These are phyloP conservation scores for Pygmarrhopalites habei DNA, from an alignment of 1,140 invertebrate genomes.

Conservation along the genomic window DNA sequence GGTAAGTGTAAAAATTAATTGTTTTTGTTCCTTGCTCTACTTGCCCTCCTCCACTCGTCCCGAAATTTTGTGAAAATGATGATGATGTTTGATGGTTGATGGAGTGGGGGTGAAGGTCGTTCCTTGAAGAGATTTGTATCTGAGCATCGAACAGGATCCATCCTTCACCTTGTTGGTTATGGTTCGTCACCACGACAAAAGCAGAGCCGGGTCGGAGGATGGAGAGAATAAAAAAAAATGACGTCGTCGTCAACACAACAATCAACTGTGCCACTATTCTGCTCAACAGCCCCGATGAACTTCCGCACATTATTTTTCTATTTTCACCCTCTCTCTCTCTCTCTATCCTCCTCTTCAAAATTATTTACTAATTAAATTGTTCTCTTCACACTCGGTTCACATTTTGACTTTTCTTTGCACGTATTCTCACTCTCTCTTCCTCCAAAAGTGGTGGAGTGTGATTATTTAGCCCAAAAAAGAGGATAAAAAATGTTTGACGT, in stretches of 20 bases:
- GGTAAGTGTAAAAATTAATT: slow-evolving; percentile 19
- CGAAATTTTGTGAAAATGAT: not conserved
- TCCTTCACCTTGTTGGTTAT: slow-evolving; percentile 25
- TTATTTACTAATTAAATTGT: not conserved
- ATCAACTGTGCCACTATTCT: not conserved
- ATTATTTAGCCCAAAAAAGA: too few relatives aligned
- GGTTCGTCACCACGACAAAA: slow-evolving; percentile 32
- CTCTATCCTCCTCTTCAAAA: too few relatives aligned
- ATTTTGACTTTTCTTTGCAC: not conserved
- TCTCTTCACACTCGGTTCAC: not conserved
- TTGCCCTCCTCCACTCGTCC: not conserved
- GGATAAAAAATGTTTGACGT: too few relatives aligned
- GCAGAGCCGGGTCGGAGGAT: not conserved
- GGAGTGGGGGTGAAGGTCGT: slow-evolving; percentile 7
- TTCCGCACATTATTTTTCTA: slow-evolving; percentile 6
- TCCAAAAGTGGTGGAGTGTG: too few relatives aligned
- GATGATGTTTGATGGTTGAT: too few relatives aligned
- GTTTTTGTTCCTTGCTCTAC: not conserved
- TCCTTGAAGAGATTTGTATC: slow-evolving; percentile 14
- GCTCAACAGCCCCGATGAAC: not conserved
- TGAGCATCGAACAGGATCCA: slow-evolving; percentile 36
- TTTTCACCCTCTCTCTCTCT: too few relatives aligned
- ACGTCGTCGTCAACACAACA: not conserved
- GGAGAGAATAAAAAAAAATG: not conserved
- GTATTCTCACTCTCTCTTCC: too few relatives aligned